Evolutionary conservation across 2,113 vertebrate species (phyloP), one percentile per base, ranked within the genome.

Genomic region (Fulmarus glacialis): DNA sequence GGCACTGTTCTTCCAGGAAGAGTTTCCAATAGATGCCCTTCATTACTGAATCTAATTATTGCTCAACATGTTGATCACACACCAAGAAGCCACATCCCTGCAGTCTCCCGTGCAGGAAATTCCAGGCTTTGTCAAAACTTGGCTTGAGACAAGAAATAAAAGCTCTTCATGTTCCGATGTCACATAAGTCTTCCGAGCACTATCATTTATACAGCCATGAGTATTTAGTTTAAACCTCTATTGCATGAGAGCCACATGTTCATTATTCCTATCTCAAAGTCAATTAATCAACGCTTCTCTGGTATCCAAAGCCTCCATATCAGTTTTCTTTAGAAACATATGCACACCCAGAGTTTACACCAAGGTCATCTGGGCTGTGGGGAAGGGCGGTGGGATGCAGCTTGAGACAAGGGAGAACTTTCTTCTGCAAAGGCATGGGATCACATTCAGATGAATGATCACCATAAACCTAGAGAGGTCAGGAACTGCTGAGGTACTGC

Each of bases 121-220:
- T 74, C 55, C 64, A 87, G 38, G 55, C 15, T 82, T 84, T 40
- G 66, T 59, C 60, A 87, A 82, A 78, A 90, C 45, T 36, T 70
- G 52, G 50, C 73, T 66, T 71, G n/a, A 93, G 52, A 94, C 60
- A 87, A 91, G 82, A 90, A 93, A 84, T 62, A 78, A 71, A 93
- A 82, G 20, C 50, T 87, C 29, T n/a, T 43, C 32, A 38, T 22
- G 21, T 58, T 87, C 92, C 53, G 15, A 73, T 48, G 16, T 40
- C 77, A 77, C 34, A 1, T 27, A 75, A 79, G 43, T 42, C 56
- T 90, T 58, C 42, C 0, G 3, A 75, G 20, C n/a, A 42, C 55
- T 66, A 38, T 67, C 56, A 40, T 43, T 84, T 81, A 47, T 27
- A 60, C 16, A 79, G 36, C 43, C 38, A 48, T 9, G 43, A 87